A percentile compares a stretch with the other conserved stretches of the same genome.
These are phyloP conservation scores for Poecilia velifera DNA, from an alignment of 2,797 vertebrate genomes.

Conservation along the genomic window DNA sequence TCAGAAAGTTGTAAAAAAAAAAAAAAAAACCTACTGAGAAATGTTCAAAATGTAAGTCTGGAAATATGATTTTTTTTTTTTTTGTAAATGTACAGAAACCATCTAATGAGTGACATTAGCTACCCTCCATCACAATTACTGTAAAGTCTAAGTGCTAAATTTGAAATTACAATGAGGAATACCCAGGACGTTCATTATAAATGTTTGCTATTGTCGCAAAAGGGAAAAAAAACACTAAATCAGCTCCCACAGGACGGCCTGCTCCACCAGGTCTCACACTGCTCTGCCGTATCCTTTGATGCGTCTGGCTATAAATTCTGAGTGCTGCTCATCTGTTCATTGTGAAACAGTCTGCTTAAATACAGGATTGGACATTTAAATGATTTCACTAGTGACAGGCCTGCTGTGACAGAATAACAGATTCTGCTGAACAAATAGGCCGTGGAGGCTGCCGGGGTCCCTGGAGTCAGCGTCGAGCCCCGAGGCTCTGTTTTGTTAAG, in stretches of 20 bases:
- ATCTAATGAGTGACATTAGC: slow-evolving; percentile 45
- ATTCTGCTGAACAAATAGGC: slow-evolving; percentile 84
- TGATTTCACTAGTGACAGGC: slow-evolving; percentile 83
- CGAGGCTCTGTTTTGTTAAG: slow-evolving; percentile 81
- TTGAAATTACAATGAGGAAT: slow-evolving; percentile 77
- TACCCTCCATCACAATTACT: slow-evolving; percentile 41
- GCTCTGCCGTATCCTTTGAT: slow-evolving; percentile 76
- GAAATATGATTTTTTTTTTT: background rate
- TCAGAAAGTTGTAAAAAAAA: background rate
- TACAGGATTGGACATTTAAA: slow-evolving; percentile 85
- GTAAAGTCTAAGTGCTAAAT: slow-evolving; percentile 59
- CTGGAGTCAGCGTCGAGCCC: slow-evolving; percentile 77
- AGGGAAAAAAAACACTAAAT: slow-evolving; percentile 66
- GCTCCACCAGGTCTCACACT: slow-evolving; percentile 74
- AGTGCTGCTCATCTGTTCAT: slow-evolving; percentile 78
- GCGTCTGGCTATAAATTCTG: slow-evolving; percentile 73
- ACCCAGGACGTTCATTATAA: slow-evolving; percentile 75
- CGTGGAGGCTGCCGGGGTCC: slow-evolving; percentile 78
- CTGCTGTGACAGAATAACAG: slow-evolving; percentile 84
- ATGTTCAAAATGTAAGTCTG: background rate
- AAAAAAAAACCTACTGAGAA: background rate
- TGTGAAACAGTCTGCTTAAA: slow-evolving; percentile 83
- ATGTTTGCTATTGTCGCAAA: slow-evolving; percentile 78
- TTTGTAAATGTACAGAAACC: background rate
- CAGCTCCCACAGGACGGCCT: slow-evolving; percentile 77